Base-by-base conservation (phyloP, 2,113 vertebrate genomes). In the Seriola rivoliana region DNA sequence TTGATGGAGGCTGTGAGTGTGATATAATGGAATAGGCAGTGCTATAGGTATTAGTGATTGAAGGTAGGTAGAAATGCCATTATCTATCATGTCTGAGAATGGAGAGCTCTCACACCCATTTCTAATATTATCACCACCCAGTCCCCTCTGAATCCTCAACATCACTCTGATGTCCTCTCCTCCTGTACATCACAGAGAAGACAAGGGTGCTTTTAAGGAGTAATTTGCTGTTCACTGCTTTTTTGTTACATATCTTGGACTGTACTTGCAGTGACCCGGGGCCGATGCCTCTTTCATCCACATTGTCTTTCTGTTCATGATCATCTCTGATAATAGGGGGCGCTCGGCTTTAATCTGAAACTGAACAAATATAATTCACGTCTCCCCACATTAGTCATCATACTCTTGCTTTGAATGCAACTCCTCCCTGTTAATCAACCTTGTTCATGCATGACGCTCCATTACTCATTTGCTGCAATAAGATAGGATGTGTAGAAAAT, bases 201-300 rank as follows among this genome's bases (percentile, higher is more conserved):
- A 94, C 81, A 83, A 88, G 71, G 70, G 71, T 78, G 85, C 87
- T 92, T 94, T 94, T 82, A 93, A 85, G 81, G 86, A 81, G 80
- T 90, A 84, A 91, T 93, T 92, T 91, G 48, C 86, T 23, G 60
- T 42, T 36, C 63, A 10, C 50, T 66, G 77, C 40, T 65, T 67
- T 80, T 79, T 60, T 81, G 48, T 74, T 75, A 71, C 19, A 67
- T 83, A 85, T 91, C 75, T 78, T 73, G 60, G 69, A 75, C 36
- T 85, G 65, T 83, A 81, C 66, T 78, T 73, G 58, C 23, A 48
- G 58, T 82, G 83, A 89, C 80, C 85, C 72, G 55, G n/a, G 19
- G 23, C 59, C 38, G 54, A 80, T 74, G 48, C 73, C 50, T 75
- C 76, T 78, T 75, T 84, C 83, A 40, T 83, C 63, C 62, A 57